Base-by-base conservation (phyloP, 2,888 invertebrate species). In the Acronicta psi region DNA sequence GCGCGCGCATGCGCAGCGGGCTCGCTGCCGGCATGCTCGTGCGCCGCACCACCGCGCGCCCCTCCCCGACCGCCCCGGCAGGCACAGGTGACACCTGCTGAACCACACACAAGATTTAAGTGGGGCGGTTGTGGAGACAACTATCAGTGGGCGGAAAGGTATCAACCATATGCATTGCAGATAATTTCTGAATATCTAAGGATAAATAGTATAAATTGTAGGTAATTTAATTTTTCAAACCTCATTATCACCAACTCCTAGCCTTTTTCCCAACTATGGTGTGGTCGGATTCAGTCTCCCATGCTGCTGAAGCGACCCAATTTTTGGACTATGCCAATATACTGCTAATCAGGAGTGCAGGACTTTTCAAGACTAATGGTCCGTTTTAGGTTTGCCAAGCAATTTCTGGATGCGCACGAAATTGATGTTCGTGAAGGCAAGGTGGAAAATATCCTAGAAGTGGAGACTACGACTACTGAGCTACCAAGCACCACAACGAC, bases 71-170 rank as follows among this genome's bases (percentile, higher is more conserved):
- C 87, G 52, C 95, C 82, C 92, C 95, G 78, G 82, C 96, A 69
- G 89, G 95, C 67, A 89, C 96, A 83, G 95, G 92, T 95, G 36
- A 95, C 96, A 46, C 97, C 77, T 95, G 96, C 73, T 95, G 98
- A 93, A 95, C 96, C 96, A 8, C 95, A 95, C 56, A 96, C 95
- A 0, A 94, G 96, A 65, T 97, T 97, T 91, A 97, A 97, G 86
- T 98, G 98, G 98, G 97, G 97, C 43, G 98, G 98, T 29, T 98
- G 98, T 85, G 97, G 97, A 0, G 98, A 98, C 82, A 97, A 98
- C 89, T 95, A 96, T 54, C 95, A 95, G 74, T 97, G 96, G 94
- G 97, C 96, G 1, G 95, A 95, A 56, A 94, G 93, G 93, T 93
- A 70, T 45, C 44, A 9, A 40, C 18, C 11, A 37, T 6, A 4